Percentiles rank a stretch among this genome's conserved stretches.
Conservation (phyloP, 2,113 vertebrate genomes). For the Solea senegalensis region DNA sequence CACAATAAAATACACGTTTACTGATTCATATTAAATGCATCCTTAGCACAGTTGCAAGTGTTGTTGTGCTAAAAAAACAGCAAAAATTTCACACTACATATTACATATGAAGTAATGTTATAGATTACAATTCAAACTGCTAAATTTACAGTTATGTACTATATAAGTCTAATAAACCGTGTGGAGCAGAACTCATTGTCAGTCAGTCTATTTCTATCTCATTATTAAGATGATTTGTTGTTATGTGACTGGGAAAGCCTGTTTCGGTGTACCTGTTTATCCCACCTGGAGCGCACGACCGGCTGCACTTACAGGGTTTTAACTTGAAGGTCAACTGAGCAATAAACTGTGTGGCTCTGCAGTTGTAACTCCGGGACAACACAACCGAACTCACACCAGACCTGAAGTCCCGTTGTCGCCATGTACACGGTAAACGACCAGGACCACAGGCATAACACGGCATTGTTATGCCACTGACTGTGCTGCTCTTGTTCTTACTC, state of each 20-base stretch:
- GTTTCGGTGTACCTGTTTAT: neutral
- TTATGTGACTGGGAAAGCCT: neutral
- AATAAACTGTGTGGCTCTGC: neutral
- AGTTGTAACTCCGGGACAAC: neutral
- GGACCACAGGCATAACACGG: neutral
- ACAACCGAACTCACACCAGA: conserved; percentile 2
- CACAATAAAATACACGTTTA: too few species aligned
- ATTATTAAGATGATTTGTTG: neutral
- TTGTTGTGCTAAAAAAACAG: too few species aligned
- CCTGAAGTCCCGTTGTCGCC: neutral
- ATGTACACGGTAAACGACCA: neutral
- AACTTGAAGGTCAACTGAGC: neutral
- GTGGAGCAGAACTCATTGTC: too few species aligned
- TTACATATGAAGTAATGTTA: too few species aligned
- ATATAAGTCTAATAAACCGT: too few species aligned
- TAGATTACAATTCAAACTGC: too few species aligned
- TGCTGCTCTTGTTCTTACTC: conserved; percentile 23
- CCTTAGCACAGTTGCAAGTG: too few species aligned
- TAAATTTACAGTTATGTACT: too few species aligned
- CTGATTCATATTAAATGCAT: too few species aligned
- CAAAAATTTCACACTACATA: too few species aligned
- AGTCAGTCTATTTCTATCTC: neutral
- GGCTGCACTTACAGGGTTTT: neutral
- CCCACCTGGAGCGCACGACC: neutral
- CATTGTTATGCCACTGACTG: conserved; percentile 7